Conservation (phyloP, 2,888 invertebrate genomes). For the Dexiosoma caninum region DNA sequence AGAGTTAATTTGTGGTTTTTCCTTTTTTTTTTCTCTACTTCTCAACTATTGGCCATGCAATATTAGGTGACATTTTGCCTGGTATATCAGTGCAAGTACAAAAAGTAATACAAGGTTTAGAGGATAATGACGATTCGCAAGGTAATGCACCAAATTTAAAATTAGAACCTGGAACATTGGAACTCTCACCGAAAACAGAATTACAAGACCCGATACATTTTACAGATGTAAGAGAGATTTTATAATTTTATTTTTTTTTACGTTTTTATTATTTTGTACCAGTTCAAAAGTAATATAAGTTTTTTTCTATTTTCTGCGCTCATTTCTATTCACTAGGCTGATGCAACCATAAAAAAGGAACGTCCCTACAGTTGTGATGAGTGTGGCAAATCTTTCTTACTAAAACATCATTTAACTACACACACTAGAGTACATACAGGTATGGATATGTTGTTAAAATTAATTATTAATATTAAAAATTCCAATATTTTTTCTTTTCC, state of each 20-base stretch:
- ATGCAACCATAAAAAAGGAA: constrained; percentile 80
- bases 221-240: constrained; percentile 71
- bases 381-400: constrained; percentile 89
- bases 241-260: neutral
- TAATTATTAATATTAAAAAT: neutral
- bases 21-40: constrained; percentile 23
- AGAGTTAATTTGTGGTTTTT: constrained; percentile 35
- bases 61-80: constrained; percentile 77
- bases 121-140: constrained; percentile 78
- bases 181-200: constrained; percentile 78
- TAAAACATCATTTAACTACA: constrained; percentile 90
- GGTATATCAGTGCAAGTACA: constrained; percentile 79
- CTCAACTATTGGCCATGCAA: constrained; percentile 72
- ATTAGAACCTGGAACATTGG: constrained; percentile 77
- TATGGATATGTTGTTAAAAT: constrained; percentile 67
- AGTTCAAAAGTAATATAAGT: neutral
- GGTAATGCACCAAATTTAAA: constrained; percentile 78
- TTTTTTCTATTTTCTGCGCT: neutral
- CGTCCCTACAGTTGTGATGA: constrained; percentile 89
- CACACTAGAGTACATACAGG: constrained; percentile 89
- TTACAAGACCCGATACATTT: constrained; percentile 76
- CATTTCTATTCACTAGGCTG: constrained; percentile 69
- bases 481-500: no score
- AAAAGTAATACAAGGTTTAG: constrained; percentile 78
- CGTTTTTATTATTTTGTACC: constrained; percentile 25